Evolutionary conservation across 2,888 invertebrate genomes (phyloP).

Genomic region (Atethmia centrago): DNA sequence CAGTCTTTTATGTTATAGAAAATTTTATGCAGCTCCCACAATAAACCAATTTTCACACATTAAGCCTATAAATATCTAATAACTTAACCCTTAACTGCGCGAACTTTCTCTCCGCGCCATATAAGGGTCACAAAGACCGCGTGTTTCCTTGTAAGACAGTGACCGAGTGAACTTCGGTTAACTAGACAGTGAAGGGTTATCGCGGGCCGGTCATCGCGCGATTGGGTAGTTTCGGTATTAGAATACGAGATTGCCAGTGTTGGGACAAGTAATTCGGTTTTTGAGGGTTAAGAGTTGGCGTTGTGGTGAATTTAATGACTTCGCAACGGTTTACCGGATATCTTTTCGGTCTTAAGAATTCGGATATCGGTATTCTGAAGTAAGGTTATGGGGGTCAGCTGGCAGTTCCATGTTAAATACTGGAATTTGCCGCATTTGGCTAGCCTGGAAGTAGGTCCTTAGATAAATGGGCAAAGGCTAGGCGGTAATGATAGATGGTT

Average conservation of each 20-base stretch:
- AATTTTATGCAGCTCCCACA: constrained; percentile 9
- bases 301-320: constrained; percentile 38
- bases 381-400: constrained; percentile 27
- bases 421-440: constrained; percentile 32
- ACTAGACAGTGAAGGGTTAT: constrained; percentile 80
- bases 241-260: constrained; percentile 63
- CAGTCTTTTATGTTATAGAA: background rate
- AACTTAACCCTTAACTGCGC: constrained; percentile 69
- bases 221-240: constrained; percentile 59
- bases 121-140: constrained; percentile 78
- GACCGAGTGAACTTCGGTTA: constrained; percentile 81
- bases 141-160: constrained; percentile 79
- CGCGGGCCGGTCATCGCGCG: constrained; percentile 75
- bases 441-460: background rate
- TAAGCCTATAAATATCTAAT: constrained; percentile 65
- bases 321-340: constrained; percentile 33
- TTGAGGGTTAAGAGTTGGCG: constrained; percentile 42
- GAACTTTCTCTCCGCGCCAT: constrained; percentile 81
- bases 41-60: constrained; percentile 61
- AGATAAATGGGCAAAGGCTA: constrained; percentile 7
- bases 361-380: constrained; percentile 37
- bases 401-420: constrained; percentile 21
- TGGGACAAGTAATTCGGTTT: constrained; percentile 51
- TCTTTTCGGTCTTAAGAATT: constrained; percentile 26
- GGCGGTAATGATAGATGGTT: constrained; percentile 9